Evolutionary conservation across 2,113 vertebrate species (phyloP).

Genomic region (Tychaedon coryphoeus): DNA sequence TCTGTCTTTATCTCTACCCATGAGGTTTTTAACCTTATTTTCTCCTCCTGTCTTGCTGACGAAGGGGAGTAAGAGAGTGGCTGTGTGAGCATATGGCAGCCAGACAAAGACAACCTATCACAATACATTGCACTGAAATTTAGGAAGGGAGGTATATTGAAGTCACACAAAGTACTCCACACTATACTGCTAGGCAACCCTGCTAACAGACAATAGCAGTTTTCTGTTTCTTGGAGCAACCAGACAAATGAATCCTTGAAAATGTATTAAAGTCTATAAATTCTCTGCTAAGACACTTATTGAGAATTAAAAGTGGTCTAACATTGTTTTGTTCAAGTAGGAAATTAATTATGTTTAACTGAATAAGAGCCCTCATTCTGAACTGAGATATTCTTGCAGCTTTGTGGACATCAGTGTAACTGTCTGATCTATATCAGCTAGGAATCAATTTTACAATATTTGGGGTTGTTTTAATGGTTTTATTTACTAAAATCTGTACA

Average conservation of each 20-base stretch:
- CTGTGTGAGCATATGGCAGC: neutral
- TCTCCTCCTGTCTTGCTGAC: neutral
- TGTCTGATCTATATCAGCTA: neutral
- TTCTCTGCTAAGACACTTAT: neutral
- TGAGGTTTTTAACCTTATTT: neutral
- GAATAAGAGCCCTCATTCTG: neutral
- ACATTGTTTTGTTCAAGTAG: neutral
- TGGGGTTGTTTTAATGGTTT: neutral
- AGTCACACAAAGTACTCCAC: neutral
- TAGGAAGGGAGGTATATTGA: neutral
- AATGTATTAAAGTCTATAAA: neutral
- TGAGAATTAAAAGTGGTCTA: neutral
- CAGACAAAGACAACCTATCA: neutral
- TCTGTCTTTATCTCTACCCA: neutral
- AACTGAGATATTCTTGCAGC: neutral
- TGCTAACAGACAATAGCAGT: neutral
- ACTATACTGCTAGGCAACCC: neutral
- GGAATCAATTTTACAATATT: neutral
- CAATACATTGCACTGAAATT: neutral
- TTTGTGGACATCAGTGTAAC: neutral
- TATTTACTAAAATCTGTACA: neutral
- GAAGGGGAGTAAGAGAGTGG: neutral
- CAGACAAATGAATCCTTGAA: neutral
- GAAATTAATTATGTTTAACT: neutral
- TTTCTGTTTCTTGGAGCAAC: neutral